Conservation (phyloP, 2,888 invertebrate species). For the Thecocarcelia acutangulata region DNA sequence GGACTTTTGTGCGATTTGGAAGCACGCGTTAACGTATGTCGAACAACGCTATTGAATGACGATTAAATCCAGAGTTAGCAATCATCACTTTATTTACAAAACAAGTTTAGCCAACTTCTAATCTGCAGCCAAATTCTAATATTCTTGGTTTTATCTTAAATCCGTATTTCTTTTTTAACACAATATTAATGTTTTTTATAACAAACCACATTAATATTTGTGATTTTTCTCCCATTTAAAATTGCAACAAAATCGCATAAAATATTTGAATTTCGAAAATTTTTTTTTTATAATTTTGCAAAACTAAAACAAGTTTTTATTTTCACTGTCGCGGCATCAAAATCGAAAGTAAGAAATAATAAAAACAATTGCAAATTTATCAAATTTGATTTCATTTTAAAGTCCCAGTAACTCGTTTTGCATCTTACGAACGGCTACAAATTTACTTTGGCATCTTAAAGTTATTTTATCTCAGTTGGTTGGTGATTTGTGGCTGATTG, state of each 20-base stretch:
- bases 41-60: no score
- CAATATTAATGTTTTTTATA: no score
- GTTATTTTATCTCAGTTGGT: not conserved
- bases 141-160: no score
- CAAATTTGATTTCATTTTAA: constrained; percentile 10
- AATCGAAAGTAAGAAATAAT: constrained; percentile 5
- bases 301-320: constrained; percentile 9
- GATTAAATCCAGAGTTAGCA: no score
- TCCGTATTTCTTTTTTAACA: no score
- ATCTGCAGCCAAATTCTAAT: no score
- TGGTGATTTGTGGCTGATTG: constrained; percentile 1
- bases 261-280: not conserved
- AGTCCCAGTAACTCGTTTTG: constrained; percentile 43
- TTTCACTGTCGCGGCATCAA: not conserved
- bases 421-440: constrained; percentile 11
- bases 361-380: constrained; percentile 9
- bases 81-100: no score
- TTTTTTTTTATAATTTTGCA: not conserved
- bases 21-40: no score
- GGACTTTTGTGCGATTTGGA: no score
- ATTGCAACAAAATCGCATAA: not conserved
- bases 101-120: no score
- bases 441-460: constrained; percentile 9
- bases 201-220: not conserved
- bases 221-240: not conserved